Evolutionary conservation across 2,797 vertebrate genomes (phyloP).

Genomic region (Gallirallus australis): DNA sequence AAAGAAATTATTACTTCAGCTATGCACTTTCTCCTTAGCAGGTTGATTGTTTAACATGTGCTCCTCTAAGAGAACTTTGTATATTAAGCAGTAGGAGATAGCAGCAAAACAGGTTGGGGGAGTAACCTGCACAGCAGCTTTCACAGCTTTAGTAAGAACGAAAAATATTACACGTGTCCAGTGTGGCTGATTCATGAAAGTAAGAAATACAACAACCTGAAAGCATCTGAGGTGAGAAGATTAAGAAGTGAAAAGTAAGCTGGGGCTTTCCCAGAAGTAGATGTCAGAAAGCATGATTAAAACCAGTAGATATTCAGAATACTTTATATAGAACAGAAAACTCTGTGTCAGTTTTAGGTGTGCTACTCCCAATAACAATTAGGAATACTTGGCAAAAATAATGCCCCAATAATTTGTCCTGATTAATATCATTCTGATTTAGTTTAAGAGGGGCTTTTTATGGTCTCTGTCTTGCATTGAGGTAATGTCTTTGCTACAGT

Average conservation of each 20-base stretch:
- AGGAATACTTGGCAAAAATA: background rate
- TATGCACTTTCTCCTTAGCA: background rate
- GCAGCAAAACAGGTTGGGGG: background rate
- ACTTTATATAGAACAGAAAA: background rate
- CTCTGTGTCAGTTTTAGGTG: background rate
- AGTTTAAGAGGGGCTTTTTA: background rate
- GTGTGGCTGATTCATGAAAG: background rate
- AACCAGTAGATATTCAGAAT: background rate
- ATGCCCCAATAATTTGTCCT: background rate
- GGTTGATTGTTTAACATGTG: fast-evolving
- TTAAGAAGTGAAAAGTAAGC: background rate
- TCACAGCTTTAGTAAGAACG: background rate
- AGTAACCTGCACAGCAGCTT: background rate
- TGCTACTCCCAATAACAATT: background rate
- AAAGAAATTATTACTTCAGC: background rate
- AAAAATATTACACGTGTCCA: background rate
- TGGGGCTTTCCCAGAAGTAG: constrained; percentile 23
- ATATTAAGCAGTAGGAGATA: background rate
- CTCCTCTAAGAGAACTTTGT: background rate
- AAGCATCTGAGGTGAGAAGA: background rate
- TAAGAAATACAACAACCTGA: background rate
- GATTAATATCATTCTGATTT: background rate
- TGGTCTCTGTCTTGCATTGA: background rate
- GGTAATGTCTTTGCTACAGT: background rate
- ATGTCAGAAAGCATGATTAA: constrained; percentile 4